A percentile compares a stretch with the other conserved stretches of the same genome.
These are phyloP conservation scores for Bambusicola thoracicus DNA, from an alignment of 2,113 vertebrate species.

Conservation along the genomic window DNA sequence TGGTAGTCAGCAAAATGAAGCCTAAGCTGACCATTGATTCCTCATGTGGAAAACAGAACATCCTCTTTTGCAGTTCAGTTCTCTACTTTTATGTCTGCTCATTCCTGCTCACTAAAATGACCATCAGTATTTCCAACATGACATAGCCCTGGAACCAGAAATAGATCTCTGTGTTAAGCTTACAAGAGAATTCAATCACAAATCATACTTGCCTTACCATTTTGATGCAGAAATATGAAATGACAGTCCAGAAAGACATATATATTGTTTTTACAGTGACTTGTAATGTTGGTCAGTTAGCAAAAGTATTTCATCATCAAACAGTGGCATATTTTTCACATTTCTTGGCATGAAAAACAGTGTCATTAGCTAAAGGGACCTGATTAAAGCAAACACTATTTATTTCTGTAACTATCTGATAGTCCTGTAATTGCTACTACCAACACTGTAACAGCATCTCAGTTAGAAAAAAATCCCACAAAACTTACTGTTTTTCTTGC, in stretches of 20 bases:
- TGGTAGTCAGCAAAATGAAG: neutral
- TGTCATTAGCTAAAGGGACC: neutral
- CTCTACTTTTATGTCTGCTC: neutral
- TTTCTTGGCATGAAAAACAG: constrained; percentile 4
- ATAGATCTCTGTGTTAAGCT: neutral
- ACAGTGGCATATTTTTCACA: neutral
- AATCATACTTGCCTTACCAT: neutral
- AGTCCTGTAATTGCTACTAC: neutral
- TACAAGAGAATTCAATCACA: neutral
- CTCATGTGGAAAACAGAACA: neutral
- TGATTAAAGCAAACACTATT: constrained; percentile 9
- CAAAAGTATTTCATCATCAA: neutral
- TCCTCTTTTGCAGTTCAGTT: neutral
- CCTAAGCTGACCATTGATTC: neutral
- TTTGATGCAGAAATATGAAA: neutral
- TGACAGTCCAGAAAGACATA: neutral
- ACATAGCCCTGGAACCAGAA: neutral
- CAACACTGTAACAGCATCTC: neutral
- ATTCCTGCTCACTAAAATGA: neutral
- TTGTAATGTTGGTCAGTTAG: neutral
- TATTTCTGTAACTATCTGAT: neutral
- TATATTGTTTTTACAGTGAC: neutral
- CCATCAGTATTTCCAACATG: neutral
- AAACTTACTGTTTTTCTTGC: neutral
- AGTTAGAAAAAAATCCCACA: neutral